A percentile compares a stretch with the other conserved stretches of the same genome.
Conservation (phyloP, 2,888 invertebrate genomes). For the Leptogaster cylindrica region DNA sequence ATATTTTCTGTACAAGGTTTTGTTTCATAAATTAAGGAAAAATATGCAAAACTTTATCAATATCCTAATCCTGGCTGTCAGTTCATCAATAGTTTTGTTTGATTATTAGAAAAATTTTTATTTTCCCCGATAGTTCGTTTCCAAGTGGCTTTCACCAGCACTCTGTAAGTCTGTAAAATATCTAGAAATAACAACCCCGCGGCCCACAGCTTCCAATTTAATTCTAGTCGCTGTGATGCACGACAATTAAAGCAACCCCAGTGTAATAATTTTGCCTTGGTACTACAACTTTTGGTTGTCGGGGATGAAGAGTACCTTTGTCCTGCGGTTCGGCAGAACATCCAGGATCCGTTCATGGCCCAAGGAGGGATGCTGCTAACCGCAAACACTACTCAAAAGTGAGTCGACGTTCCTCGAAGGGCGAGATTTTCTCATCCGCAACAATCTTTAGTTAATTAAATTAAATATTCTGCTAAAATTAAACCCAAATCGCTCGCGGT, state of each 20-base stretch:
- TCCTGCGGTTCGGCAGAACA: constrained; percentile 5
- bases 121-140: too few relatives aligned
- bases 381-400: constrained; percentile 16
- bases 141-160: too few relatives aligned
- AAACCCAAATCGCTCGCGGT: constrained; percentile 35
- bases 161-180: too few relatives aligned
- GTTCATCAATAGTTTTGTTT: too few relatives aligned
- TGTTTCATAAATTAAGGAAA: too few relatives aligned
- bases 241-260: constrained; percentile 22
- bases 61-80: too few relatives aligned
- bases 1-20: too few relatives aligned
- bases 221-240: too few relatives aligned
- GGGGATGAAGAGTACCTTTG: constrained; percentile 11
- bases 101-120: too few relatives aligned
- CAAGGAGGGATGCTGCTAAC: neutral
- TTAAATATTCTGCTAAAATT: constrained; percentile 45
- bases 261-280: constrained; percentile 34
- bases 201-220: too few relatives aligned
- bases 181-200: too few relatives aligned
- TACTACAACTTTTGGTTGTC: constrained; percentile 21
- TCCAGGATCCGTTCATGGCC: neutral
- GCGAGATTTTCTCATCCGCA: neutral
- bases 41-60: too few relatives aligned
- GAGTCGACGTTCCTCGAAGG: neutral
- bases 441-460: constrained; percentile 43